Conservation (phyloP, 2,888 invertebrate species). For the Cheilosia vernalis region DNA sequence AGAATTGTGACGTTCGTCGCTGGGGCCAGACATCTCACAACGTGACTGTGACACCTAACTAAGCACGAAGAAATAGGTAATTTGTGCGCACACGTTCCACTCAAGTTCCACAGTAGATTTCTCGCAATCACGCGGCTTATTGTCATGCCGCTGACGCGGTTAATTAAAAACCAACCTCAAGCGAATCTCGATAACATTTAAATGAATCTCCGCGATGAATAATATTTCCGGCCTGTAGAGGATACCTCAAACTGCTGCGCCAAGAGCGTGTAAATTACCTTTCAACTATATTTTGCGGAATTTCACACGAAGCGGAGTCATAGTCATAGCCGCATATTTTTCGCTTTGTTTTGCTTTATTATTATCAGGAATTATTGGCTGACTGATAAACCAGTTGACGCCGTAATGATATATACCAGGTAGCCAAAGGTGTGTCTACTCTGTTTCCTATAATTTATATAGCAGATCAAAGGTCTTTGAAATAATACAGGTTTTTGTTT, state of each 20-base stretch:
- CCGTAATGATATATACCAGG: conserved; percentile 18
- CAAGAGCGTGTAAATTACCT: conserved; percentile 25
- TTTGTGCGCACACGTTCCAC: conserved; percentile 57
- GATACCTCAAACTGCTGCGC: conserved; percentile 52
- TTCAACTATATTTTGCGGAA: conserved; percentile 29
- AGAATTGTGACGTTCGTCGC: conserved; percentile 53
- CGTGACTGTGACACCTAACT: conserved; percentile 2
- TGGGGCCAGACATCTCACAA: conserved; percentile 17
- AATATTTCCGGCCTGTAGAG: conserved; percentile 55
- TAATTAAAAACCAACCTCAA: conserved; percentile 26
- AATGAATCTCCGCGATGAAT: conserved; percentile 59
- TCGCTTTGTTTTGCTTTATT: conserved; percentile 2
- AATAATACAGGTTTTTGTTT: conserved; percentile 3
- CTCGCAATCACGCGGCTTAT: conserved; percentile 27
- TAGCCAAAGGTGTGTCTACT: background rate
- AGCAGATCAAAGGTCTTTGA: conserved; percentile 37
- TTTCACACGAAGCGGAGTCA: conserved; percentile 47
- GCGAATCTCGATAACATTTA: conserved; percentile 39
- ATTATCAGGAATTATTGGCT: conserved; percentile 50
- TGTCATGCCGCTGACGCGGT: conserved; percentile 15
- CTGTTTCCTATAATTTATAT: no score
- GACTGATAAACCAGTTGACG: conserved; percentile 53
- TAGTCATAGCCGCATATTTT: conserved; percentile 24
- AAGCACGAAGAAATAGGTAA: conserved; percentile 15
- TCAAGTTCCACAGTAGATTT: background rate